A percentile compares a stretch with the other conserved stretches of the same genome.
These are phyloP conservation scores for Scolopax bukidnonensis DNA, from an alignment of 2,797 vertebrate genomes.

Conservation along the genomic window DNA sequence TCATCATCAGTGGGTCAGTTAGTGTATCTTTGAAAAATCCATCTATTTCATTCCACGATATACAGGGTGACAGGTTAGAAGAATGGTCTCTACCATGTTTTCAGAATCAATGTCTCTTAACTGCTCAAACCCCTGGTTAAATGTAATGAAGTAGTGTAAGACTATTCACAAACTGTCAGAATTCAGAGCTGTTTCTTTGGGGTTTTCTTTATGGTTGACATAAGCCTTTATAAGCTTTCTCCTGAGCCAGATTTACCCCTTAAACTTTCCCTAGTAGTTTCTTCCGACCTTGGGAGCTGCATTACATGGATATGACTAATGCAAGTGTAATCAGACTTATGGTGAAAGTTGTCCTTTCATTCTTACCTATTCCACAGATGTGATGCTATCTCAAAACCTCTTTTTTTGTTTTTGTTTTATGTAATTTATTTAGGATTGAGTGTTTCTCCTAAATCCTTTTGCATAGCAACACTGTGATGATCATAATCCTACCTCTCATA, in stretches of 20 bases:
- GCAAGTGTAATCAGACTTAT: not conserved
- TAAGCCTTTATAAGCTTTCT: not conserved
- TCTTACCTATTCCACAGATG: not conserved
- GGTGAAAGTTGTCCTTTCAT: not conserved
- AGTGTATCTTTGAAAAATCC: not conserved
- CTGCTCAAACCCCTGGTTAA: not conserved
- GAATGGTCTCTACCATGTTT: not conserved
- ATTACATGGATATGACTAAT: not conserved
- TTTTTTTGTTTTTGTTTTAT: not conserved
- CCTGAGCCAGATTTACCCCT: not conserved
- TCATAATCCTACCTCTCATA: not conserved
- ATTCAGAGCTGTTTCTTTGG: not conserved
- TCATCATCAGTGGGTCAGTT: not conserved
- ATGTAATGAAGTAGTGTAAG: not conserved
- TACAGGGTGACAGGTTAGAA: not conserved
- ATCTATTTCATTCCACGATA: not conserved
- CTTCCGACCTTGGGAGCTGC: not conserved
- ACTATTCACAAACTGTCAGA: not conserved
- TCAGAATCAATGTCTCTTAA: not conserved
- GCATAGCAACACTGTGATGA: not conserved
- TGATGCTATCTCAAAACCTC: not conserved
- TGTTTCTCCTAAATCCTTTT: not conserved
- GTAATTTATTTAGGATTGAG: not conserved
- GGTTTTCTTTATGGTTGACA: not conserved
- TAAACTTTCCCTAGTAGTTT: not conserved